Percentiles rank a stretch among this genome's conserved stretches.
phyloP scores from a whole-genome alignment of 37 sponge, comb jelly and placozoan genomes.

The Geodia barretti region DNA sequence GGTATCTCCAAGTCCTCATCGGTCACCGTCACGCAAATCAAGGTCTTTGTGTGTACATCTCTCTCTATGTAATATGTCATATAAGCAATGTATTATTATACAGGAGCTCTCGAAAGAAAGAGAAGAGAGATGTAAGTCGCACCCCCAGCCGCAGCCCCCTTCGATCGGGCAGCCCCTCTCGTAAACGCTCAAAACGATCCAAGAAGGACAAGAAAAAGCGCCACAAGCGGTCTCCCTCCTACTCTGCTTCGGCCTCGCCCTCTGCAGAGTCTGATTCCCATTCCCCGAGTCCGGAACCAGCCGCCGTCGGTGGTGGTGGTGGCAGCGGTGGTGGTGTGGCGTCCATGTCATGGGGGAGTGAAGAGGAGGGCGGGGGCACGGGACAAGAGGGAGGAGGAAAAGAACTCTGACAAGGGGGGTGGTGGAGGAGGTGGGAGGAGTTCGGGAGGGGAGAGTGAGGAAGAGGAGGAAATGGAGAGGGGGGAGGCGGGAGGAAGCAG shows the following conservation, averaged over 20 bases:
- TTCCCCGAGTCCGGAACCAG: neutral
- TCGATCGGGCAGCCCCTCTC: neutral
- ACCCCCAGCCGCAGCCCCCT: neutral
- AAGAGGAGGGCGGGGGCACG: neutral
- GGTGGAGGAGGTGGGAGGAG: neutral
- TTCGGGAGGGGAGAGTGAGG: neutral
- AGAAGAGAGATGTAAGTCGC: neutral
- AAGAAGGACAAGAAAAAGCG: constrained; percentile 45
- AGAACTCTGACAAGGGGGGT: neutral
- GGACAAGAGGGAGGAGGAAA: neutral
- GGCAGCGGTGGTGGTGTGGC: too few species aligned
- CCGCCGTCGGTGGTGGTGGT: neutral
- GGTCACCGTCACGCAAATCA: constrained; percentile 7
- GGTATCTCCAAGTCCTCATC: constrained; percentile 11
- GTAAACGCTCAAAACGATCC: neutral
- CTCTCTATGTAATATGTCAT: too few species aligned
- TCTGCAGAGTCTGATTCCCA: neutral
- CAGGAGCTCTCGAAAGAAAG: constrained; percentile 20
- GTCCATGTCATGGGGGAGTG: neutral
- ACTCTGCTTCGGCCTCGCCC: constrained; percentile 28
- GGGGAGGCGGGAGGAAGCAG: neutral
- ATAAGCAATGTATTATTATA: neutral
- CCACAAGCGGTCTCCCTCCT: constrained; percentile 33
- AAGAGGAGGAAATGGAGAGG: constrained; percentile 9
- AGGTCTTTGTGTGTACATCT: neutral